These are phyloP conservation scores for Dichetophora obliterata DNA, from an alignment of 2,888 invertebrate species.

Conservation along the genomic window DNA sequence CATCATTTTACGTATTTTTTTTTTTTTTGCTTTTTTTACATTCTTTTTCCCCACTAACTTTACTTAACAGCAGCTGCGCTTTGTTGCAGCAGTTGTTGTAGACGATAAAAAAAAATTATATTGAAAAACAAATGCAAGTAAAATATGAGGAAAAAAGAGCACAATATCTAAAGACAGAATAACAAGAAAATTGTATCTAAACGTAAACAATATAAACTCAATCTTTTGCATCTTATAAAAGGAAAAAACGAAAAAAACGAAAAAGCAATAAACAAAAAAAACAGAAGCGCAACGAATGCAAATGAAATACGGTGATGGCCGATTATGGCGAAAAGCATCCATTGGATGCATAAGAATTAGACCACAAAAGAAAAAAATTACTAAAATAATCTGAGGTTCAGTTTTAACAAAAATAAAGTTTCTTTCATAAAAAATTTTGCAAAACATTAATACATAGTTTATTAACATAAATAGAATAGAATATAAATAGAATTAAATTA, in stretches of 20 bases:
- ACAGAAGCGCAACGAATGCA: neutral
- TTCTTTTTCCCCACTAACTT: neutral
- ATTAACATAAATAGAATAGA: too few relatives aligned
- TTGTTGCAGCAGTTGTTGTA: neutral
- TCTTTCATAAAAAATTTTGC: too few relatives aligned
- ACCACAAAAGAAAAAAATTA: neutral
- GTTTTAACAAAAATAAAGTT: too few relatives aligned
- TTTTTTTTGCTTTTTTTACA: neutral
- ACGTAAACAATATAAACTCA: neutral
- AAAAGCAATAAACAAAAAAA: conserved; percentile 1
- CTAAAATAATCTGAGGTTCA: too few relatives aligned
- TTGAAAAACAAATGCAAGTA: neutral
- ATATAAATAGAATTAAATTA: too few relatives aligned
- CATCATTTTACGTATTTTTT: neutral
- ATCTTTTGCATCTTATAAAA: neutral
- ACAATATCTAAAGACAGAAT: neutral
- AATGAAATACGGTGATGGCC: neutral
- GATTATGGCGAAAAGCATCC: too few relatives aligned
- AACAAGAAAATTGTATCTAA: neutral
- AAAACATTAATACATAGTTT: too few relatives aligned
- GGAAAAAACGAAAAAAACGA: neutral
- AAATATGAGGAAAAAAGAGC: neutral
- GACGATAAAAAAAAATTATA: neutral
- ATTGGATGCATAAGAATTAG: neutral
- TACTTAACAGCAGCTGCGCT: neutral